Percentiles rank a stretch among this genome's conserved stretches.
These are phyloP conservation scores for Scyliorhinus canicula DNA, from an alignment of 2,797 vertebrate genomes.

Conservation along the genomic window DNA sequence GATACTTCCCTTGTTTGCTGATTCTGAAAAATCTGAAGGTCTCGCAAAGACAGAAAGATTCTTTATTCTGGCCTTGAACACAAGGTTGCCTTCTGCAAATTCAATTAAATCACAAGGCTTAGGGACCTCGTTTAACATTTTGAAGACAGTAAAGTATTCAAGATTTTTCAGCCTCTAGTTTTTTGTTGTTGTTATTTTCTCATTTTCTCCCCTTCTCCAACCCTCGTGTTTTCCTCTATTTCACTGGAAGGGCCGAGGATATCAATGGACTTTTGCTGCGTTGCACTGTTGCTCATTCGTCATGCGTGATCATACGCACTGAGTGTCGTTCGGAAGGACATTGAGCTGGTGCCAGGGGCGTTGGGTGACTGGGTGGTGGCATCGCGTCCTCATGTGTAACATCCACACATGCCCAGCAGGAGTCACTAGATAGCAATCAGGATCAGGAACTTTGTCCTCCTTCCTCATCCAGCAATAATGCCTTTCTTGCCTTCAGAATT, in stretches of 20 bases:
- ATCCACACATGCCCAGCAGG: not conserved
- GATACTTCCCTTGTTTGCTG: not conserved
- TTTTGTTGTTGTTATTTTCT: not conserved
- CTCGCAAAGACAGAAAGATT: not conserved
- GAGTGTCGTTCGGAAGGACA: not conserved
- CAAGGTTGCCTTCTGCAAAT: not conserved
- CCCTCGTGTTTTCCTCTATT: not conserved
- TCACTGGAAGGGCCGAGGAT: not conserved
- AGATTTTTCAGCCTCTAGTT: not conserved
- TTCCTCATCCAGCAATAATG: not conserved
- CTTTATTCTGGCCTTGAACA: not conserved
- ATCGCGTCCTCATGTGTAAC: not conserved
- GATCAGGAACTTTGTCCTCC: not conserved
- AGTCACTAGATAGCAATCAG: not conserved
- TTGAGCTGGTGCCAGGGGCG: not conserved
- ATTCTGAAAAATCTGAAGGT: conserved; percentile 9
- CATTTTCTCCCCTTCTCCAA: not conserved
- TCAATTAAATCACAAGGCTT: not conserved
- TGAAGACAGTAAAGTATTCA: not conserved
- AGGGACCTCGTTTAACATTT: not conserved
- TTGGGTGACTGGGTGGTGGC: no score
- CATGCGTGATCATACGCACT: not conserved
- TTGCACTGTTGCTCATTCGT: not conserved
- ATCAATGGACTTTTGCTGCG: not conserved
- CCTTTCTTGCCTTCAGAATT: not conserved